These are phyloP conservation scores for Trachelus iudaicus DNA, from an alignment of 2,888 invertebrate species.

Conservation along the genomic window DNA sequence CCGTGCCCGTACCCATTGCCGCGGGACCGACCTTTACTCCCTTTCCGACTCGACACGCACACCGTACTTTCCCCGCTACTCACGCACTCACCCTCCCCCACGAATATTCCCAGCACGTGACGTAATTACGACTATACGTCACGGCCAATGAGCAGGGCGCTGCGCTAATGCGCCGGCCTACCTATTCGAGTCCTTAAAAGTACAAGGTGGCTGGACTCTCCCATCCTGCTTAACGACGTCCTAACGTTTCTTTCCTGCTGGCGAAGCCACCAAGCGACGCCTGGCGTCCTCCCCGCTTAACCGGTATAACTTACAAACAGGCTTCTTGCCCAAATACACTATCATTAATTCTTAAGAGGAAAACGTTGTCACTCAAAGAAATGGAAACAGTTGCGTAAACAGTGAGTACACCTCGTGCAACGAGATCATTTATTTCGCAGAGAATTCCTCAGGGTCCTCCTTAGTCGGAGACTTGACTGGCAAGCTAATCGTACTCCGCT, in stretches of 20 bases:
- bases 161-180: neutral
- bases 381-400: no score
- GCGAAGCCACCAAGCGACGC: no score
- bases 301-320: no score
- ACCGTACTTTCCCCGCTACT: neutral
- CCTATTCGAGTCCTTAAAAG: neutral
- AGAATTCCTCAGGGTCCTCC: neutral
- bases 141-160: slow-evolving; percentile 15
- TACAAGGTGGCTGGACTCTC: neutral
- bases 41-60: neutral
- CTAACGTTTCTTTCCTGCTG: no score
- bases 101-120: slow-evolving; percentile 25
- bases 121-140: slow-evolving; percentile 26
- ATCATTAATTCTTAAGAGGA: no score
- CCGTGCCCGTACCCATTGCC: slow-evolving; percentile 34
- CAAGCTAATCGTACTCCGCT: slow-evolving; percentile 87
- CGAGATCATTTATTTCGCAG: neutral
- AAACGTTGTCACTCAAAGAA: no score
- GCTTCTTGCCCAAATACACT: no score
- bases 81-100: neutral
- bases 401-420: no score
- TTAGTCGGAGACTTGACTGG: slow-evolving; percentile 29
- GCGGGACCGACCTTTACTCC: slow-evolving; percentile 45
- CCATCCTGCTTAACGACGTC: no score
- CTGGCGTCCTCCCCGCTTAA: no score